Conservation (phyloP, 2,888 invertebrate species). For the Parnassius smintheus region DNA sequence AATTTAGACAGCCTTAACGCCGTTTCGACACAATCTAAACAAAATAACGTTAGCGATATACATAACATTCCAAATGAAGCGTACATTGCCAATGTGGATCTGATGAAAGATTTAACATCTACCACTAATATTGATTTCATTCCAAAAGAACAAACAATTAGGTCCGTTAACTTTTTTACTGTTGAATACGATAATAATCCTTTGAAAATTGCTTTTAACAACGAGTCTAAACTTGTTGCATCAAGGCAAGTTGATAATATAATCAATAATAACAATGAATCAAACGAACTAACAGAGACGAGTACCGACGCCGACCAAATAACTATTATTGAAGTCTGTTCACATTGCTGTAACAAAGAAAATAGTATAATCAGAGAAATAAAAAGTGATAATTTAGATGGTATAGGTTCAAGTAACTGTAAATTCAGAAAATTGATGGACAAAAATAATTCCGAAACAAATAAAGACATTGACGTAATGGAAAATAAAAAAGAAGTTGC, state of each 20-base stretch:
- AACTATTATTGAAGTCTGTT: conserved; percentile 44
- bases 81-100: conserved; percentile 41
- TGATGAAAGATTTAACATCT: conserved; percentile 64
- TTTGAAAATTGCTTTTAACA: conserved; percentile 19
- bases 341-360: conserved; percentile 49
- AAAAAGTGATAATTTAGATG: conserved; percentile 29
- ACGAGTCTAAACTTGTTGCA: neutral
- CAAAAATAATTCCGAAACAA: conserved; percentile 37
- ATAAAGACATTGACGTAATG: conserved; percentile 25
- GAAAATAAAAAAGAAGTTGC: conserved; percentile 33
- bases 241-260: conserved; percentile 21
- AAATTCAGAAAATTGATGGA: conserved; percentile 52
- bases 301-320: conserved; percentile 33
- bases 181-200: conserved; percentile 50
- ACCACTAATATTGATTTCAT: conserved; percentile 43
- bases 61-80: conserved; percentile 43
- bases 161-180: conserved; percentile 62
- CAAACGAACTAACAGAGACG: conserved; percentile 32
- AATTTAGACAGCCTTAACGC: conserved; percentile 28
- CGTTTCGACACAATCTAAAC: conserved; percentile 4
- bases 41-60: conserved; percentile 27
- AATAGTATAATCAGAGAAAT: conserved; percentile 31
- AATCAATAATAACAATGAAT: conserved; percentile 26
- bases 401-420: conserved; percentile 32
- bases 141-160: conserved; percentile 48